These are phyloP conservation scores for Sebastes alutus DNA, from an alignment of 2,797 vertebrate genomes.

Conservation along the genomic window DNA sequence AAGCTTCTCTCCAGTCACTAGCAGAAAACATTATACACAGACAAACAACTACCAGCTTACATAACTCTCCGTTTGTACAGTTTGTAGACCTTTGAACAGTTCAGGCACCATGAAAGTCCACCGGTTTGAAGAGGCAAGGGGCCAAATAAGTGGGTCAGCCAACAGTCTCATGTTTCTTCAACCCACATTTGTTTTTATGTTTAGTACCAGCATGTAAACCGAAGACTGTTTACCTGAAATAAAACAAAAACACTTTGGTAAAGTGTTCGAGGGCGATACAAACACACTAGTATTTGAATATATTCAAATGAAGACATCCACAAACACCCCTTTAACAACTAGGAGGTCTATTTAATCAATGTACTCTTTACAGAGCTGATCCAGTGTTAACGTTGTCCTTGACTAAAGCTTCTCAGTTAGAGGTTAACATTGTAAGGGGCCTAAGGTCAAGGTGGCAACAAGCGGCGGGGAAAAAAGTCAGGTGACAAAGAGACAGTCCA, in stretches of 20 bases:
- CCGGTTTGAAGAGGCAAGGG: neutral
- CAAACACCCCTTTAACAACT: neutral
- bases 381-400: neutral
- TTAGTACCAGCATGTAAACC: neutral
- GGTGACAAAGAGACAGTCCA: too few species aligned
- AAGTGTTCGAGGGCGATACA: neutral
- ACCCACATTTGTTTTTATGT: neutral
- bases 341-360: neutral
- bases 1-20: neutral
- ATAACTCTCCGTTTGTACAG: slow-evolving; percentile 1
- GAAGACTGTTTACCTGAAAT: neutral
- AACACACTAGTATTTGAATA: neutral
- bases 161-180: neutral
- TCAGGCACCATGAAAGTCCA: neutral
- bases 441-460: too few species aligned
- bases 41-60: slow-evolving; percentile 8
- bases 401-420: neutral
- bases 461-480: neutral
- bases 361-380: neutral
- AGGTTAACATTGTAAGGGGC: neutral
- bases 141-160: slow-evolving; percentile 4
- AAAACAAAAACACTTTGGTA: neutral
- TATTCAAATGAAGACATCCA: neutral
- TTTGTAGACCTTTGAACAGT: slow-evolving; percentile 33
- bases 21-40: neutral